Conservation (phyloP, 2,888 invertebrate genomes). For the Andrena hattorfiana region DNA sequence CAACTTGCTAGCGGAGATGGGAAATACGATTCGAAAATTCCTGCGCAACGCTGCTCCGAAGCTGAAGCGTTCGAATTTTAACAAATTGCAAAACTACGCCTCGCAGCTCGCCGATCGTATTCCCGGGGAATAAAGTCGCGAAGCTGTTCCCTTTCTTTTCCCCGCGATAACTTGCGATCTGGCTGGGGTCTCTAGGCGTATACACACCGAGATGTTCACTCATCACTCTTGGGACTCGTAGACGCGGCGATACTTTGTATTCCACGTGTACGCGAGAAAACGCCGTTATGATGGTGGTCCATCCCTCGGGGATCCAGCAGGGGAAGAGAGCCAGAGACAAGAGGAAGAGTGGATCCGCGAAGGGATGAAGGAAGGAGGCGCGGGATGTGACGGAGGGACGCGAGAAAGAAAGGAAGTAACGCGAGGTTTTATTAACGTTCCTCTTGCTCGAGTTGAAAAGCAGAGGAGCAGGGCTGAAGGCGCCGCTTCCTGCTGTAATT, state of each 20-base stretch:
- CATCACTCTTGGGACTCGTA: conserved; percentile 70
- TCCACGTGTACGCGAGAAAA: conserved; percentile 79
- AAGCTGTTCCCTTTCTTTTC: conserved; percentile 19
- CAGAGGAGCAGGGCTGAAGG: conserved; percentile 20
- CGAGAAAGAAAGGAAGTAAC: background rate
- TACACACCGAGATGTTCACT: conserved; percentile 20
- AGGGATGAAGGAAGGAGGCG: conserved; percentile 28
- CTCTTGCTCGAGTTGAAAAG: conserved; percentile 48
- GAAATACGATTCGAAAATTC: conserved; percentile 20
- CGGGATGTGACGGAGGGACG: background rate
- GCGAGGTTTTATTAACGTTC: conserved; percentile 59
- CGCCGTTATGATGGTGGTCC: conserved; percentile 80
- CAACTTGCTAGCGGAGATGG: background rate
- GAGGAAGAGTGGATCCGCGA: conserved; percentile 24
- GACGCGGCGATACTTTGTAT: conserved; percentile 77
- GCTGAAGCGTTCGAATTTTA: conserved; percentile 1
- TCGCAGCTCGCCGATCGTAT: background rate
- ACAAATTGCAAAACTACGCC: background rate
- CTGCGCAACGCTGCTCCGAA: background rate
- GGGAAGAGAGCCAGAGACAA: background rate
- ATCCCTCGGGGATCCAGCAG: conserved; percentile 71
- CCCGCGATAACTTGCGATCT: conserved; percentile 58
- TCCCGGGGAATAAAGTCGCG: background rate
- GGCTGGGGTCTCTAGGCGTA: conserved; percentile 22
- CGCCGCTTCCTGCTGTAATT: conserved; percentile 46